Evolutionary conservation across 1,140 invertebrate genomes (phyloP).

Genomic region (Microplitis demolitor): DNA sequence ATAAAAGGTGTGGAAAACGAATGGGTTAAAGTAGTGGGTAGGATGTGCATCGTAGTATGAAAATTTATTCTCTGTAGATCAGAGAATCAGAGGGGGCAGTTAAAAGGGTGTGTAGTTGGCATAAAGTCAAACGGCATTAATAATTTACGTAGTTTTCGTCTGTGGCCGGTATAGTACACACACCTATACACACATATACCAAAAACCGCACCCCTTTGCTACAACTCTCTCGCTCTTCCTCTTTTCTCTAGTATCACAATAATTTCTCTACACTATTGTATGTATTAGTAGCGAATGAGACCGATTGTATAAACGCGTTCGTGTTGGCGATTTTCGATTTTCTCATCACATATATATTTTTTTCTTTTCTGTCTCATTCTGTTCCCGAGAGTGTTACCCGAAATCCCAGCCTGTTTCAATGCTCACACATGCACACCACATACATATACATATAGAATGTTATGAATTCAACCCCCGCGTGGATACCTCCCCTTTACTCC

Average conservation of each 20-base stretch:
- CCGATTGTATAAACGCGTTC: conserved; percentile 16
- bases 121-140: conserved; percentile 56
- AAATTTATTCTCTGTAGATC: conserved; percentile 45
- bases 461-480: conserved; percentile 14
- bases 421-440: background rate
- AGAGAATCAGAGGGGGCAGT: conserved; percentile 21
- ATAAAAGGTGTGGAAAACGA: background rate
- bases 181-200: background rate
- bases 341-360: background rate
- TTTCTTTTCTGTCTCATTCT: conserved; percentile 2
- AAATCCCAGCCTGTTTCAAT: background rate
- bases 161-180: conserved; percentile 34
- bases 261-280: conserved; percentile 34
- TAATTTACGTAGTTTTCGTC: conserved; percentile 54
- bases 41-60: conserved; percentile 26
- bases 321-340: conserved; percentile 5
- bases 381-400: background rate
- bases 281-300: background rate
- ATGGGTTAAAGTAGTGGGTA: background rate
- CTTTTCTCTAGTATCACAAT: conserved; percentile 39
- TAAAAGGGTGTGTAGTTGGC: conserved; percentile 44
- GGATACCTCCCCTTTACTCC: conserved; percentile 23
- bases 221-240: background rate
- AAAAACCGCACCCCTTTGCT: background rate
- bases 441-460: background rate